Base-by-base conservation (phyloP, 2,113 vertebrate genomes). In the Syngnathus typhle region DNA sequence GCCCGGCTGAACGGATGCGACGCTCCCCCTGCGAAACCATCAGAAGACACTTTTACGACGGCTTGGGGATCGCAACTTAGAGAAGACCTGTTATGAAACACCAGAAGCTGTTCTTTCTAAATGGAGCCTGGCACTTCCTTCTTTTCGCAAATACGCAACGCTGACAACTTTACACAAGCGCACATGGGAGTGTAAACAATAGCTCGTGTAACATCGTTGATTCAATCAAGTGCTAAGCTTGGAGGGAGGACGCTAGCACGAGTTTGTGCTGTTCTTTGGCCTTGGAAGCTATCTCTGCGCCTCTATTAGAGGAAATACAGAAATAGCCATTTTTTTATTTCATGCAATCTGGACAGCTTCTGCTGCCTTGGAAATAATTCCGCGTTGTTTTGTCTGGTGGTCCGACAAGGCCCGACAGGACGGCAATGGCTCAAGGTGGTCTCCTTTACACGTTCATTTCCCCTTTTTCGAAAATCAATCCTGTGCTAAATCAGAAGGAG, bases 21-120 rank as follows among this genome's bases (percentile, higher is more conserved):
- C 91, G 92, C 44, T 95, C 94, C 71, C 75, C 92, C 96, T 99
- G 84, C 38, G 46, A 75, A 69, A 68, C 23, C 78, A 78, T 54
- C 77, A 70, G 64, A 18, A 82, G 44, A 47, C 55, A 55, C 36
- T 41, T 66, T 68, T 55, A 66, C 51, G 12, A 11, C 0, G 21
- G 5, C 49, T 73, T 12, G 46, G 58, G 2, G 10, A 3, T n/a
- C 7, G 19, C 6, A n/a, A 65, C 7, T n/a, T 8, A 41, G 41
- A 63, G 3, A 70, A 27, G 18, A 71, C 46, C 69, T 74, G 49
- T 81, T 72, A 51, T 47, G 74, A 64, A 82, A 84, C 46, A 38
- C 58, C 51, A 49, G 37, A 15, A 21, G 10, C n/a, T 67, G 63
- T 56, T 51, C 70, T 68, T 64, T 56, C 27, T 52, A 49, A 49